Evolutionary conservation across 1,140 invertebrate species (phyloP).

Genomic region (Rhizoglyphus robini): DNA sequence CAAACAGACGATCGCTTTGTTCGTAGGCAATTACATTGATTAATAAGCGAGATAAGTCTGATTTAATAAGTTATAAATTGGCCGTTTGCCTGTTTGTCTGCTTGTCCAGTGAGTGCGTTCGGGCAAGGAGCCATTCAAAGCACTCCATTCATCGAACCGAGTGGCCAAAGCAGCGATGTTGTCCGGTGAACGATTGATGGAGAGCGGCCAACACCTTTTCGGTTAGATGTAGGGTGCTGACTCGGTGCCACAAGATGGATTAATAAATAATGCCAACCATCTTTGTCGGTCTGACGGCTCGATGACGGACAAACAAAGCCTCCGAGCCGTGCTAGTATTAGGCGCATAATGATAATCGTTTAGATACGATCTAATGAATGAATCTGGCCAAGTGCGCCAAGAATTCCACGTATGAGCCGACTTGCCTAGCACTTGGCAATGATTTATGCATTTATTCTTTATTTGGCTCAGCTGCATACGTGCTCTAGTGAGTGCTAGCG

Average conservation of each 20-base stretch:
- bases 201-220: constrained; percentile 10
- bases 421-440: neutral
- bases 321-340: neutral
- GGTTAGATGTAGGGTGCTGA: constrained; percentile 12
- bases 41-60: constrained; percentile 12
- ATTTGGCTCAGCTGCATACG: no score
- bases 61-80: constrained; percentile 15
- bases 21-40: constrained; percentile 8
- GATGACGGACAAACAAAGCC: constrained; percentile 4
- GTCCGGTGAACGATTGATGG: constrained; percentile 9
- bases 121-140: no score
- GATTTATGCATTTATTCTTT: constrained; percentile 10
- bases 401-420: neutral
- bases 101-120: neutral
- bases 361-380: constrained; percentile 10
- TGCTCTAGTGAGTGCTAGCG: no score
- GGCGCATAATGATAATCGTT: constrained; percentile 12
- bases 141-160: no score
- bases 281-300: neutral
- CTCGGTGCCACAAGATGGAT: neutral
- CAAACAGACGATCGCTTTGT: constrained; percentile 1
- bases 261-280: neutral
- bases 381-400: neutral
- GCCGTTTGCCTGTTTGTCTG: neutral
- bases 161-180: no score